Percentiles rank a stretch among this genome's conserved stretches.
phyloP scores from a whole-genome alignment of 2,113 vertebrate species.

The Myxocyprinus asiaticus region DNA sequence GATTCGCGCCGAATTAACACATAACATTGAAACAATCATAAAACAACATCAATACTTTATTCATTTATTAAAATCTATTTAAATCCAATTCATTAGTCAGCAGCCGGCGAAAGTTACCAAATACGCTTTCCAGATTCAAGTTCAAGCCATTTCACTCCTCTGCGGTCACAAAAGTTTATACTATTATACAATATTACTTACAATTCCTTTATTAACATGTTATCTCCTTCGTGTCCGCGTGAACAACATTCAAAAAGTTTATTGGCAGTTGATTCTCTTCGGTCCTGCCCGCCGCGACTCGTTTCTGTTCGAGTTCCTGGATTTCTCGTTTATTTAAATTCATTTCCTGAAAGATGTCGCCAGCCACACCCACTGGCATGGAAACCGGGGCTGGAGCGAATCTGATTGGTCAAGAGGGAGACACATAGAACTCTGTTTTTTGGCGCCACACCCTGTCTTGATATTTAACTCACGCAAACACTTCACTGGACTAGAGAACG shows the following conservation, averaged over 20 bases:
- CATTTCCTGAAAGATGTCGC: constrained; percentile 68
- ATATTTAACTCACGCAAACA: not conserved
- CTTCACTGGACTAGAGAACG: not conserved
- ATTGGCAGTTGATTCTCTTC: not conserved
- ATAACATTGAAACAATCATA: not conserved
- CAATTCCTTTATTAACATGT: constrained; percentile 75
- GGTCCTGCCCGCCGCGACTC: not conserved
- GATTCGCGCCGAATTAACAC: not conserved
- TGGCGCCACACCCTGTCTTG: constrained; percentile 17
- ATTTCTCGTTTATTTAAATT: constrained; percentile 40
- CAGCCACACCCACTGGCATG: constrained; percentile 50
- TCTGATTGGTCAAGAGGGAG: constrained; percentile 22
- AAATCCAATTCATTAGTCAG: not conserved
- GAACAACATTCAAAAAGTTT: constrained; percentile 16
- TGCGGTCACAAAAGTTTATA: not conserved
- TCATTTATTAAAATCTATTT: not conserved
- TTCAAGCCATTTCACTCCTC: not conserved
- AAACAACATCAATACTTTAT: not conserved
- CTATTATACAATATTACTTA: constrained; percentile 60
- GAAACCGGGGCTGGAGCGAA: not conserved
- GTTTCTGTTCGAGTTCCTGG: constrained; percentile 40
- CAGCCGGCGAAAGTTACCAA: not conserved
- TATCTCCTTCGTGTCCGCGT: constrained; percentile 14
- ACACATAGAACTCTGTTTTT: not conserved
- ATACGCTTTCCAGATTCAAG: not conserved